Evolutionary conservation across 2,888 invertebrate species (phyloP).

Genomic region (Drosophila pegasa): DNA sequence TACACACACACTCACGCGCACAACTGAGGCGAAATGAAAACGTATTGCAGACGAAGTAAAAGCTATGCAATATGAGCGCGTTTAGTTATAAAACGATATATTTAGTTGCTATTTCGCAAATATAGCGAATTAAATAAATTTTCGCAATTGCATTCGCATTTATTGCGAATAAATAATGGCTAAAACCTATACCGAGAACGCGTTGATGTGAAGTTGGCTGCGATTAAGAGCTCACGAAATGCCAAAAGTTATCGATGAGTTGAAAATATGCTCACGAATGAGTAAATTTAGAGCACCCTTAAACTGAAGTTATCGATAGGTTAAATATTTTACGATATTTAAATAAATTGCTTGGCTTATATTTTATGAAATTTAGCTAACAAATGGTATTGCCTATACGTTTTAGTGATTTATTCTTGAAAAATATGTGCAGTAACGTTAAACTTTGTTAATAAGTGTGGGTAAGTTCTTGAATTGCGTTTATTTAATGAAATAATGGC

Average conservation of each 20-base stretch:
- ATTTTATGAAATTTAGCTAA: too few species aligned
- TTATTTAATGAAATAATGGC: background rate
- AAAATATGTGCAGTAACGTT: too few species aligned
- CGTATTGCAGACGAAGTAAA: conserved; percentile 24
- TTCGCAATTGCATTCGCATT: conserved; percentile 68
- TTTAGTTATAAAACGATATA: conserved; percentile 21
- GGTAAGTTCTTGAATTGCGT: background rate
- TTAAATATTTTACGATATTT: background rate
- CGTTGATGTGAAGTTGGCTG: conserved; percentile 74
- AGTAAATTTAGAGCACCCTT: background rate
- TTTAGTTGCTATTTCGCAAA: conserved; percentile 39
- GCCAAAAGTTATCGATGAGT: conserved; percentile 34
- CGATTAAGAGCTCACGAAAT: conserved; percentile 53
- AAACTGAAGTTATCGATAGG: conserved; percentile 9
- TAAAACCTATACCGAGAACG: conserved; percentile 65
- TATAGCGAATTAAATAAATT: conserved; percentile 40
- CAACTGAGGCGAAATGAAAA: conserved; percentile 45
- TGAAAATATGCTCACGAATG: background rate
- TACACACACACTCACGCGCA: conserved; percentile 61
- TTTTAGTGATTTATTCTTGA: too few species aligned
- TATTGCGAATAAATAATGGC: conserved; percentile 70
- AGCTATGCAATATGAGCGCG: conserved; percentile 22
- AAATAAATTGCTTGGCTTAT: background rate
- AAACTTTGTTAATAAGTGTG: too few species aligned
- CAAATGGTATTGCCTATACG: too few species aligned